Percentiles rank a stretch among this genome's conserved stretches.
phyloP scores from a whole-genome alignment of 2,888 invertebrate genomes.

The Pemphredon lugubris region DNA sequence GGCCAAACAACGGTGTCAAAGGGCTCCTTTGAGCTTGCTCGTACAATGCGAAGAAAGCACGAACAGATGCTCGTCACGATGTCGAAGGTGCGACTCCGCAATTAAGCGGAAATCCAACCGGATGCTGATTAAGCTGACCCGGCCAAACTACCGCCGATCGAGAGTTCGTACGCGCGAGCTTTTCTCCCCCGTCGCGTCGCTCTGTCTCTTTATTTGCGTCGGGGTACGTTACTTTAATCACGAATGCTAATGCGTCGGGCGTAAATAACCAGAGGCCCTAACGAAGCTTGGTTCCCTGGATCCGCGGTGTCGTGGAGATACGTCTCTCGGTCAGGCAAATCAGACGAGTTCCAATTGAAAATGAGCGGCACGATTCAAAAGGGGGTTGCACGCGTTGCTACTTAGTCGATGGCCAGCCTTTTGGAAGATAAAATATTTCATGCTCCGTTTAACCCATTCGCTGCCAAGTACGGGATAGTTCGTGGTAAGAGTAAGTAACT shows the following conservation, averaged over 20 bases:
- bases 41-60: constrained; percentile 49
- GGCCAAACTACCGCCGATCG: constrained; percentile 13
- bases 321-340: no score
- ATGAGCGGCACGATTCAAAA: no score
- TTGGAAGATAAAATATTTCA: no score
- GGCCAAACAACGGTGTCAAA: constrained; percentile 59
- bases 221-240: constrained; percentile 4
- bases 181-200: neutral
- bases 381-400: no score
- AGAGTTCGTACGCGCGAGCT: neutral
- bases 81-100: constrained; percentile 59
- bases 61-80: constrained; percentile 57
- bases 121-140: constrained; percentile 62
- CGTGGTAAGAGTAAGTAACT: no score
- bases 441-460: no score
- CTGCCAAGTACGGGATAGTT: no score
- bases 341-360: no score
- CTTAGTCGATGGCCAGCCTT: no score
- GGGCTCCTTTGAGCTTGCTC: constrained; percentile 54
- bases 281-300: no score
- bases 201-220: constrained; percentile 1
- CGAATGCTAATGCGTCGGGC: constrained; percentile 17
- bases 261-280: neutral
- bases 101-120: constrained; percentile 57
- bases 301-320: no score